Evolutionary conservation across 2,888 invertebrate genomes (phyloP).

Genomic region (Apamea crenata): DNA sequence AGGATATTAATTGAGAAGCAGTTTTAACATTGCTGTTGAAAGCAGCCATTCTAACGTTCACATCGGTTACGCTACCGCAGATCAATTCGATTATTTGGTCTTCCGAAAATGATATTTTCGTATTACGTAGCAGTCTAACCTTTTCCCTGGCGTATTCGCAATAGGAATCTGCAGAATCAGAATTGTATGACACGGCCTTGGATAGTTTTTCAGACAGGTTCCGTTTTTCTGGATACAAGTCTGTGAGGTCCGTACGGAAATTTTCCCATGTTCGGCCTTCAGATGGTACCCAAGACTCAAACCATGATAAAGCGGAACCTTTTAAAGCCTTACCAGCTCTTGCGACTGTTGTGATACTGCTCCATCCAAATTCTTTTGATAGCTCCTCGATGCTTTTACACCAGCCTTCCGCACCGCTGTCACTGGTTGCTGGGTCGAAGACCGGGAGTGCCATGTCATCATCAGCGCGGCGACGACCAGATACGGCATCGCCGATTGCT

Average conservation of each 20-base stretch:
- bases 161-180: slow-evolving; percentile 15
- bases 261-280: slow-evolving; percentile 4
- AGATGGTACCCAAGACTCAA: slow-evolving; percentile 2
- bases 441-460: neutral
- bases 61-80: slow-evolving; percentile 10
- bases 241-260: neutral
- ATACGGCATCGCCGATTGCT: neutral
- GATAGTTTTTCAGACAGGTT: slow-evolving; percentile 11
- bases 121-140: neutral
- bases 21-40: neutral
- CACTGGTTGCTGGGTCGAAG: neutral
- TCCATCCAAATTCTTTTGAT: too few relatives aligned
- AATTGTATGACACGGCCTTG: slow-evolving; percentile 7
- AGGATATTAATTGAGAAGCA: neutral
- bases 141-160: slow-evolving; percentile 7
- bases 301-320: neutral
- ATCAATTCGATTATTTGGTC: neutral
- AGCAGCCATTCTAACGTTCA: slow-evolving; percentile 18
- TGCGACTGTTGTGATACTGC: neutral
- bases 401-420: neutral
- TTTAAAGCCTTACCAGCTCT: neutral
- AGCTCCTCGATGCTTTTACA: neutral
- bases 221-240: slow-evolving; percentile 7
- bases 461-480: neutral
- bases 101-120: neutral